phyloP scores from a whole-genome alignment of 2,113 vertebrate genomes.

The Sula dactylatra region DNA sequence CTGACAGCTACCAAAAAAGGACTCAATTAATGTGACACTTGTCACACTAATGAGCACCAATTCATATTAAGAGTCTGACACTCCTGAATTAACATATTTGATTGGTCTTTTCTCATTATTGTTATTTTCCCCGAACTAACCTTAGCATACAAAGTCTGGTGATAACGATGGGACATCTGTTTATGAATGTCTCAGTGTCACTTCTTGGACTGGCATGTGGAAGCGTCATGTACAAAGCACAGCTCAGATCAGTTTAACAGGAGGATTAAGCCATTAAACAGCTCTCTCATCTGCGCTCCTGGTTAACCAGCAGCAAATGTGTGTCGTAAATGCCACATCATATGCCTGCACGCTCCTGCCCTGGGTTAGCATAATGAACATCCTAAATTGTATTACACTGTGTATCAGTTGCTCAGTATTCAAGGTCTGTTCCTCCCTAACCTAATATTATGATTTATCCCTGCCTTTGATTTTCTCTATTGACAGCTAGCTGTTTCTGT shows the following conservation, averaged over 20 bases:
- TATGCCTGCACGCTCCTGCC: conserved; percentile 2
- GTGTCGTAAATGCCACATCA: neutral
- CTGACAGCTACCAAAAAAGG: neutral
- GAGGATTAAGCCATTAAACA: neutral
- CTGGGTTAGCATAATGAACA: conserved; percentile 33
- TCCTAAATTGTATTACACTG: conserved; percentile 51
- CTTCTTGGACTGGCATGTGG: fast-evolving
- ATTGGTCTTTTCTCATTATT: neutral
- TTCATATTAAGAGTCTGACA: neutral
- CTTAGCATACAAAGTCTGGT: neutral
- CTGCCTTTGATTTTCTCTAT: conserved; percentile 63
- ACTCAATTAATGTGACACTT: neutral
- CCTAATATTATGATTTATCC: conserved; percentile 68
- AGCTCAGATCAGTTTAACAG: neutral
- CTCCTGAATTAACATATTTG: neutral
- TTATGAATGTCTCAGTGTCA: neutral
- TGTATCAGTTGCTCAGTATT: conserved; percentile 55
- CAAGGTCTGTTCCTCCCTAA: conserved; percentile 52
- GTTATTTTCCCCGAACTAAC: neutral
- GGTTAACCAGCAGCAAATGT: neutral
- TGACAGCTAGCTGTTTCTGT: conserved; percentile 49
- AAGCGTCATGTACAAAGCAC: neutral
- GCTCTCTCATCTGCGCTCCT: neutral
- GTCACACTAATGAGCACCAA: neutral
- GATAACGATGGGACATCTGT: neutral